These are phyloP conservation scores for Spermophilus dauricus DNA, from an alignment of 2,113 vertebrate genomes.

Conservation along the genomic window DNA sequence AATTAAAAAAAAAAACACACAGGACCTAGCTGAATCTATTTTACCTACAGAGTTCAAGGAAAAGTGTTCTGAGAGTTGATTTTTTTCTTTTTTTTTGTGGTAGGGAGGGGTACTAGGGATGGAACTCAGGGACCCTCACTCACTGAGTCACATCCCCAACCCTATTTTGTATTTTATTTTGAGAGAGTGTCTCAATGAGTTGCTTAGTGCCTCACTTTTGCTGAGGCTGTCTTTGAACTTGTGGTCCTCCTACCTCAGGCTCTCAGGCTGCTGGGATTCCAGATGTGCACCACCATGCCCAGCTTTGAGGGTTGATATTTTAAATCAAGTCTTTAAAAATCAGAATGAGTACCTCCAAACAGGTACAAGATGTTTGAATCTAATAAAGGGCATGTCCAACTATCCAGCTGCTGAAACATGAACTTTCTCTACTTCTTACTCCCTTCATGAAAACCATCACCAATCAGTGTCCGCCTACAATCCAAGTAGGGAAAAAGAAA, in stretches of 20 bases:
- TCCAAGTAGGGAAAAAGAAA: background rate
- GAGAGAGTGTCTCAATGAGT: no score
- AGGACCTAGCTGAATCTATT: background rate
- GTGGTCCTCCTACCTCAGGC: no score
- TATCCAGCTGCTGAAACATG: background rate
- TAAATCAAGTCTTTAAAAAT: background rate
- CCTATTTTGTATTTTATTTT: no score
- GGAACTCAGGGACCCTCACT: no score
- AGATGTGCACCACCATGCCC: no score
- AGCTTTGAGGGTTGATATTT: background rate
- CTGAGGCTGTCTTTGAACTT: no score
- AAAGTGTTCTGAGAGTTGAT: background rate
- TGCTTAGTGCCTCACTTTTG: no score
- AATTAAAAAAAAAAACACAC: background rate
- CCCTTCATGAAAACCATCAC: background rate
- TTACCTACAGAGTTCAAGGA: background rate
- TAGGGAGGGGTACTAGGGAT: no score
- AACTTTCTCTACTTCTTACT: background rate
- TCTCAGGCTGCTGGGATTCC: no score
- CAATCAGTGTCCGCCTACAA: background rate
- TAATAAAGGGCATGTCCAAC: background rate
- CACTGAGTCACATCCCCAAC: no score
- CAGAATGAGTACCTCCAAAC: background rate
- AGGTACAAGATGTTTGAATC: rapidly evolving
- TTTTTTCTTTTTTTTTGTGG: background rate